phyloP scores from a whole-genome alignment of 1,140 invertebrate species.

The Brachionus paranguensis region DNA sequence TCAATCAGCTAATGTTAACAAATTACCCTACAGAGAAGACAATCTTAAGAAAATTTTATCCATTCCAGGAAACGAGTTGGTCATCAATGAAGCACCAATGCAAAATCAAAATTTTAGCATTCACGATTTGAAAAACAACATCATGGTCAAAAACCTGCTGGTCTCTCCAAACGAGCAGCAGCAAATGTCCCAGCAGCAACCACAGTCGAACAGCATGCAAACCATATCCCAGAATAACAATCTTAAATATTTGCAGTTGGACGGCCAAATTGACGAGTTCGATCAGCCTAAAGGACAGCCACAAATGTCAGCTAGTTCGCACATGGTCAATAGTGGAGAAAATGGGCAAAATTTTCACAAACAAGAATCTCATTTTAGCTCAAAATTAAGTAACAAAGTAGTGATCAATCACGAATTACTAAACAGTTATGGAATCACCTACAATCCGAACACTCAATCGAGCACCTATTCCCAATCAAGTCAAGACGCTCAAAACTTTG shows the following conservation, averaged over 20 bases:
- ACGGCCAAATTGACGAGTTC: neutral
- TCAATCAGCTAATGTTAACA: neutral
- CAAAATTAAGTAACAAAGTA: constrained; percentile 14
- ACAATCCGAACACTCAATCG: neutral
- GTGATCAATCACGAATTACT: constrained; percentile 23
- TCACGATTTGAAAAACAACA: neutral
- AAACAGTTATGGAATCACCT: constrained; percentile 27
- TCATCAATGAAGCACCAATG: neutral
- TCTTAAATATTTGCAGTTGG: constrained; percentile 3
- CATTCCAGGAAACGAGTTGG: neutral
- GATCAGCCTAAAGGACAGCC: neutral
- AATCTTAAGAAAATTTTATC: neutral
- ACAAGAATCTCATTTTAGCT: neutral
- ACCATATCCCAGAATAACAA: neutral
- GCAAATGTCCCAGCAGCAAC: neutral
- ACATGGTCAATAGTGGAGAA: neutral
- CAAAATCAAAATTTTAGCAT: neutral
- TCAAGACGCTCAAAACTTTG: neutral
- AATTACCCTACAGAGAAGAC: neutral
- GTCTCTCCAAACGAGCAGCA: neutral
- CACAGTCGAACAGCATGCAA: neutral
- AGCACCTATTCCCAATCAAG: neutral
- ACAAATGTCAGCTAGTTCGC: neutral
- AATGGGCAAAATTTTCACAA: neutral
- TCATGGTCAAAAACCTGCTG: neutral